Evolutionary conservation across 2,113 vertebrate genomes (phyloP), one percentile per base, ranked within the genome.

Genomic region (Mormyrus iriodes): DNA sequence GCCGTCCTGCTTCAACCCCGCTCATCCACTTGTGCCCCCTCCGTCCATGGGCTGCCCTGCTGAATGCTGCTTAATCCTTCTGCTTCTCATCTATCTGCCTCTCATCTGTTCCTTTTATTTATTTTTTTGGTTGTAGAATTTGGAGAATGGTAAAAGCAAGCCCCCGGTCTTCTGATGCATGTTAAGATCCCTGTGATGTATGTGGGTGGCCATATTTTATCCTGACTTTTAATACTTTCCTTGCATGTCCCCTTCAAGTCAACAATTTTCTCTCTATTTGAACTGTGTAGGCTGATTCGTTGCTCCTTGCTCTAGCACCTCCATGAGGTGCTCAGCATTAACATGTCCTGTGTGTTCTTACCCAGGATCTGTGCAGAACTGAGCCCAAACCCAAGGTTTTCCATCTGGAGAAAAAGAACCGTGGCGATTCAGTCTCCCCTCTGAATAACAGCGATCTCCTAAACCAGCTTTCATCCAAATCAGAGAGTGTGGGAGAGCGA

Each of bases 291-390:
- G 49, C 53, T 83, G 31, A 42, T 19, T 44, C 39, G 19, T 55
- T 84, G 52, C 53, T 10, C 21, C 79, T 7, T 44, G 76, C 79
- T 44, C n/a, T n/a, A 46, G 52, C 65, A 27, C 10, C 24, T 65
- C 21, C 3, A 3, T 42, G 10, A 42, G 35, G 21, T 46, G 42
- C 15, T 19, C n/a, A 35, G 44, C 0, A 12, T 27, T 8, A 6
- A 27, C 3, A 10, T 51, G 39, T 76, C 9, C 19, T 5, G 21
- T 39, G 69, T 93, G 83, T 69, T 86, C 85, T 87, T 69, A 90
- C 82, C 31, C 90, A 96, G 98, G 98, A 99, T 89, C 91, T 96
- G 79, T 95, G 96, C 91, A 93, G 55, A 90, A 85, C 96, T 7
- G 97, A 99, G 90, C 93, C 94, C 0, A 98, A 97, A 92, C 90